These are phyloP conservation scores for Lytechinus variegatus DNA, from an alignment of 35 echinoderm and acorn worm genomes.

Conservation along the genomic window DNA sequence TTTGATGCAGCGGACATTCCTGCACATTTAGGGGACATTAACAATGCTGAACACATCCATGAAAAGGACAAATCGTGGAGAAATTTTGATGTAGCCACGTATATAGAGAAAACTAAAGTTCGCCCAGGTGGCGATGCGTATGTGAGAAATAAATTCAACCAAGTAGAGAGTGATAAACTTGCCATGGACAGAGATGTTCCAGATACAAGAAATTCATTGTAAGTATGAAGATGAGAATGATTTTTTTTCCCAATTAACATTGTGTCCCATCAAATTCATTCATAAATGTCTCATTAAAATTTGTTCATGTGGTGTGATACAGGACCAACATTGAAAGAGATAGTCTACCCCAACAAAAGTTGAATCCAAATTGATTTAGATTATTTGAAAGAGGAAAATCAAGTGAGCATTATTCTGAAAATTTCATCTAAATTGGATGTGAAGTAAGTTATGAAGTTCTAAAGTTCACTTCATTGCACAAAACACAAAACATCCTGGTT, in stretches of 20 bases:
- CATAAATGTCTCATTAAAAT: too few relatives aligned
- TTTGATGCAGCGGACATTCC: constrained; percentile 50
- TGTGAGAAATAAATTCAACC: constrained; percentile 98
- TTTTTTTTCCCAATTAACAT: neutral
- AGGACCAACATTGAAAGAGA: too few relatives aligned
- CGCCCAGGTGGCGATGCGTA: constrained; percentile 87
- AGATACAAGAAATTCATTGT: constrained; percentile 92
- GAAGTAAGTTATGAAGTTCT: too few relatives aligned
- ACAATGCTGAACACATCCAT: neutral
- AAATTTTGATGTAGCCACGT: constrained; percentile 76
- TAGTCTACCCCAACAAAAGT: too few relatives aligned
- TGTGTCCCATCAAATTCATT: neutral
- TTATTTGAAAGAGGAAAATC: too few relatives aligned
- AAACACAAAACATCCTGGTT: too few relatives aligned
- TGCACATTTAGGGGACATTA: constrained; percentile 46
- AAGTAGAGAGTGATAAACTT: constrained; percentile 95
- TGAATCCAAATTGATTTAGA: too few relatives aligned
- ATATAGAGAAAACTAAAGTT: constrained; percentile 91
- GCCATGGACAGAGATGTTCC: constrained; percentile 83
- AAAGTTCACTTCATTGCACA: too few relatives aligned
- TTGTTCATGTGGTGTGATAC: too few relatives aligned
- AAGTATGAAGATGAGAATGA: constrained; percentile 25
- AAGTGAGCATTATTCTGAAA: too few relatives aligned
- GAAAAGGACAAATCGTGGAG: constrained; percentile 69
- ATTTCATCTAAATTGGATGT: too few relatives aligned